Conservation (phyloP, 2,113 vertebrate species). For the Butastur rufipennis region DNA sequence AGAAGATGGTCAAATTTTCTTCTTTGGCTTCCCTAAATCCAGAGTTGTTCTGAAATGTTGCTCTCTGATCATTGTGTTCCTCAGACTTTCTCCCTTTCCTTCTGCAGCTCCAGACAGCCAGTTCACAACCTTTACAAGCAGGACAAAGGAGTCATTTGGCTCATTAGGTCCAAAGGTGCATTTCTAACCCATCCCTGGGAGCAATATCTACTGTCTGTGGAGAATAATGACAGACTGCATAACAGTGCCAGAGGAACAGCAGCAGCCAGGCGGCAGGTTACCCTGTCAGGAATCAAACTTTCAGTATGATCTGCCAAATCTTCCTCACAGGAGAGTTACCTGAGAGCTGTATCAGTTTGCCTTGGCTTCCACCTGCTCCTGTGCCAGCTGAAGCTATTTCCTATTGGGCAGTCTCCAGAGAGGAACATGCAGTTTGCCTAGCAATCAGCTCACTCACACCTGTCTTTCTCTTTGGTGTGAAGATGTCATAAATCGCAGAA, state of each 20-base stretch:
- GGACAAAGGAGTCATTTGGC: neutral
- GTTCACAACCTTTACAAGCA: neutral
- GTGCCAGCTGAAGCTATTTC: neutral
- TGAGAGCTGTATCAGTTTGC: neutral
- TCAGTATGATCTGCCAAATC: neutral
- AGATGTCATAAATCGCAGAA: neutral
- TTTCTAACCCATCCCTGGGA: neutral
- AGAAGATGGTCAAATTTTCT: neutral
- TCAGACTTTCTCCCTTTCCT: neutral
- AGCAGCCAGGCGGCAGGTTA: neutral
- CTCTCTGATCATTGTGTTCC: neutral
- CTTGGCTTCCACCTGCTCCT: neutral
- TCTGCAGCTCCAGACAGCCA: neutral
- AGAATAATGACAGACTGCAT: neutral
- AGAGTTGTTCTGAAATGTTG: neutral
- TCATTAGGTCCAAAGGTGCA: neutral
- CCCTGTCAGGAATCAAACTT: neutral
- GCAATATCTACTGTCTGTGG: neutral
- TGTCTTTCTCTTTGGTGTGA: neutral
- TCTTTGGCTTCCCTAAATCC: neutral
- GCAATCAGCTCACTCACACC: neutral
- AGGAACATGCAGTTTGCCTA: neutral
- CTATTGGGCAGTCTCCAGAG: neutral
- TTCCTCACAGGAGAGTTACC: neutral
- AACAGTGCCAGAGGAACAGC: neutral